Evolutionary conservation across 2,113 vertebrate genomes (phyloP).

Genomic region (Xerus inauris): DNA sequence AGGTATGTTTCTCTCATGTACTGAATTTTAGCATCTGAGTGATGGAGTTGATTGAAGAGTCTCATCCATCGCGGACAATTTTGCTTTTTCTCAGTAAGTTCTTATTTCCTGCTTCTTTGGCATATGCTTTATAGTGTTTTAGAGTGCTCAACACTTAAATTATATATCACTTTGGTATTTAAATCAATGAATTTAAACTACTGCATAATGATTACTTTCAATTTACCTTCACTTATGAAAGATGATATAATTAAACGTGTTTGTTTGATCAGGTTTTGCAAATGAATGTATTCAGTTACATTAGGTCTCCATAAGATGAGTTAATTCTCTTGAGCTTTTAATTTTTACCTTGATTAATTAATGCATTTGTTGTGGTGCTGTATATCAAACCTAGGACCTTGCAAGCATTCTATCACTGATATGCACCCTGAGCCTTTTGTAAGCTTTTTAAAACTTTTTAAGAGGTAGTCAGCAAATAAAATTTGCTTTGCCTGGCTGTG

Average conservation of each 20-base stretch:
- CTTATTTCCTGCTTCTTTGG: constrained; percentile 58
- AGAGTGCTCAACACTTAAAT: constrained; percentile 52
- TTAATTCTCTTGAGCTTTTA: constrained; percentile 30
- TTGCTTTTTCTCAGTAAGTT: constrained; percentile 24
- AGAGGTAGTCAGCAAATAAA: no score
- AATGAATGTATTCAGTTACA: constrained; percentile 60
- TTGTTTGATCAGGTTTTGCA: constrained; percentile 66
- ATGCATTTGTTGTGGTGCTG: background rate
- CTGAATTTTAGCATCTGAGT: background rate
- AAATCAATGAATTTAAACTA: constrained; percentile 78
- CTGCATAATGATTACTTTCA: constrained; percentile 72
- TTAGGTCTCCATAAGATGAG: background rate
- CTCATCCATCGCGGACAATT: constrained; percentile 49
- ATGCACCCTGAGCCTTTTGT: background rate
- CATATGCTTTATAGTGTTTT: background rate
- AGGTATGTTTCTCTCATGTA: background rate
- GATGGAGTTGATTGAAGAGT: constrained; percentile 50
- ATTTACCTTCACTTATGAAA: constrained; percentile 69
- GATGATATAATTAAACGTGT: constrained; percentile 71
- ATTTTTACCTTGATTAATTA: background rate
- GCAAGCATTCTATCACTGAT: background rate
- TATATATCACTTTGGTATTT: constrained; percentile 73
- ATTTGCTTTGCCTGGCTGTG: background rate
- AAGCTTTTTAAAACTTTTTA: background rate
- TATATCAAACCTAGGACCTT: background rate